A percentile compares a stretch with the other conserved stretches of the same genome.
These are phyloP conservation scores for Ptychoptera contaminata DNA, from an alignment of 2,888 invertebrate species.

Conservation along the genomic window DNA sequence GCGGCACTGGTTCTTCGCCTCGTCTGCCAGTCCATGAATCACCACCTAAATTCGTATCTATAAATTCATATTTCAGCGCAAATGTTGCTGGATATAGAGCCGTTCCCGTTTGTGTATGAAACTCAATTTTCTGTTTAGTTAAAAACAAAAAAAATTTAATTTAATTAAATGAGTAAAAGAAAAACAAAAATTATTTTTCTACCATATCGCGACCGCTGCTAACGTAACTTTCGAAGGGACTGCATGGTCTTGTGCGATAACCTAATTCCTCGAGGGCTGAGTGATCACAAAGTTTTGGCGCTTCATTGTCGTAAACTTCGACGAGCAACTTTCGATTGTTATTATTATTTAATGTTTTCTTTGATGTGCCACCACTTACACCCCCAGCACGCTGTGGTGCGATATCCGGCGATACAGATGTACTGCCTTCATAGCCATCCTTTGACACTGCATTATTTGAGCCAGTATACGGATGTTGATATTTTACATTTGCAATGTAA, in stretches of 20 bases:
- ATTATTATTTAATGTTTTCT: not conserved
- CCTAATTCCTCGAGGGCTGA: conserved; percentile 38
- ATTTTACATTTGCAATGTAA: conserved; percentile 19
- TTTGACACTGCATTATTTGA: not conserved
- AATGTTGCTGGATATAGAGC: conserved; percentile 64
- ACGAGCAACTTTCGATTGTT: conserved; percentile 38
- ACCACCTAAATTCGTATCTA: conserved; percentile 64
- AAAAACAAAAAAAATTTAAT: not conserved
- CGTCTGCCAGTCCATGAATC: conserved; percentile 39
- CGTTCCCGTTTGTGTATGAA: conserved; percentile 52
- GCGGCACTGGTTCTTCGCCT: conserved; percentile 30
- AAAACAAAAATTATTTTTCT: conserved; percentile 14
- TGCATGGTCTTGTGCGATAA: conserved; percentile 51
- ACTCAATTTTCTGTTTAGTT: conserved; percentile 34
- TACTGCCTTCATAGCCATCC: not conserved
- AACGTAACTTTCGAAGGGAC: conserved; percentile 65
- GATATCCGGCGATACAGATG: not conserved
- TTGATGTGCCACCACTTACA: not conserved
- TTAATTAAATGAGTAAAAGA: not conserved
- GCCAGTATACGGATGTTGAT: conserved; percentile 1
- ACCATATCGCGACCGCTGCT: conserved; percentile 34
- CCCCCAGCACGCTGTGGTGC: too few relatives aligned
- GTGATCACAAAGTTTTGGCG: conserved; percentile 70
- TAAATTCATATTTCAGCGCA: conserved; percentile 63
- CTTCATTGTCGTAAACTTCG: conserved; percentile 56